These are phyloP conservation scores for Sisor rabdophorus DNA, from an alignment of 2,113 vertebrate species.

Conservation along the genomic window DNA sequence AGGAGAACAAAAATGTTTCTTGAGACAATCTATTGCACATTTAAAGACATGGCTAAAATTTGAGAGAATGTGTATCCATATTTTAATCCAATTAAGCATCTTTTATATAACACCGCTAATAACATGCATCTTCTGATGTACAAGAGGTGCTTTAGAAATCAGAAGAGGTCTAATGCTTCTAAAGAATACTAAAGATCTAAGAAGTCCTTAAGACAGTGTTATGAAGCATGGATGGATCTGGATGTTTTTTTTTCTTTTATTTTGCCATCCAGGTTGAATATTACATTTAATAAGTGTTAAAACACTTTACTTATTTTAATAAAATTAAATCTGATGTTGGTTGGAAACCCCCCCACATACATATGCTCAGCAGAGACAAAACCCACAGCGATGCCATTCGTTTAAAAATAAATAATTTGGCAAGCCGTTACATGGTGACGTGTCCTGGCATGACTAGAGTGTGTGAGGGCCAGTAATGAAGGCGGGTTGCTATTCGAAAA, in stretches of 20 bases:
- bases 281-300: background rate
- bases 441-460: constrained; percentile 27
- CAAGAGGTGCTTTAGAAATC: background rate
- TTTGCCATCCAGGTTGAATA: background rate
- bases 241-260: background rate
- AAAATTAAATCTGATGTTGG: constrained; percentile 10
- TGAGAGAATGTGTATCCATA: background rate
- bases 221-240: background rate
- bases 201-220: background rate
- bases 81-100: background rate
- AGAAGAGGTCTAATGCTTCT: background rate
- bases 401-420: constrained; percentile 41
- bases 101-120: background rate
- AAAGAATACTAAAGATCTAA: background rate
- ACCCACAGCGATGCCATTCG: constrained; percentile 3
- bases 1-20: too few relatives aligned
- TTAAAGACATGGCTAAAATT: background rate
- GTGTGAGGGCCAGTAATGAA: constrained; percentile 26
- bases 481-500: constrained; percentile 20
- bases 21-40: too few relatives aligned
- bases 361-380: constrained; percentile 38
- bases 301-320: constrained; percentile 1
- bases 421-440: constrained; percentile 26
- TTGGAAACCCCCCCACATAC: constrained; percentile 33
- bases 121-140: background rate